phyloP scores from a whole-genome alignment of 2,888 invertebrate species.

The Mythimna loreyi region DNA sequence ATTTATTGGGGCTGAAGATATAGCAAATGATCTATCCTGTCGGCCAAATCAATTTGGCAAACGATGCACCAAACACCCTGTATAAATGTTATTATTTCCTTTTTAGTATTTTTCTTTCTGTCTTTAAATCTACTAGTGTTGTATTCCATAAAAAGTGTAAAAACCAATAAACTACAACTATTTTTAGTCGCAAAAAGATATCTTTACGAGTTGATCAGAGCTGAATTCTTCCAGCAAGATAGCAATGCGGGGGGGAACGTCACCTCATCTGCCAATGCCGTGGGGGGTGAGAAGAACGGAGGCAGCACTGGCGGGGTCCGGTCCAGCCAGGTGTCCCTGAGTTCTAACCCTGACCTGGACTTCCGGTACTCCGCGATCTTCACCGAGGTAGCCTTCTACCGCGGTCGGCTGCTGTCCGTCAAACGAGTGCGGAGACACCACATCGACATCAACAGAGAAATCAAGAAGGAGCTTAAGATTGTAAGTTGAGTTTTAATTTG shows the following conservation, averaged over 20 bases:
- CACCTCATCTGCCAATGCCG: slow-evolving; percentile 95
- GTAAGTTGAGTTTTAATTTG: slow-evolving; percentile 85
- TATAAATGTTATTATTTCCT: too few species aligned
- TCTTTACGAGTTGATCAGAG: slow-evolving; percentile 85
- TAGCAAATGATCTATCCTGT: too few species aligned
- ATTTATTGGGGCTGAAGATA: too few species aligned
- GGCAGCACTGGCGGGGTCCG: slow-evolving; percentile 90
- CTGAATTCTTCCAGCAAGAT: slow-evolving; percentile 90
- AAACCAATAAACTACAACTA: too few species aligned
- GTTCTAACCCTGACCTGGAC: slow-evolving; percentile 97
- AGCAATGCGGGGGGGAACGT: slow-evolving; percentile 93
- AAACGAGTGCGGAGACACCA: slow-evolving; percentile 96
- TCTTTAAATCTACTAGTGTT: too few species aligned
- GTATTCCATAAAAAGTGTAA: too few species aligned
- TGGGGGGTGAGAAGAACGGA: slow-evolving; percentile 84
- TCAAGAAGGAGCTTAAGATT: slow-evolving; percentile 98
- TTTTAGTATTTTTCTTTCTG: too few species aligned
- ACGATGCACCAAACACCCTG: too few species aligned
- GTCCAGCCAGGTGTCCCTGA: slow-evolving; percentile 97
- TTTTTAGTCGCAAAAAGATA: not conserved
- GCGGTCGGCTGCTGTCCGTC: slow-evolving; percentile 96
- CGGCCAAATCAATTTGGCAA: too few species aligned
- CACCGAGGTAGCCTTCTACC: slow-evolving; percentile 97
- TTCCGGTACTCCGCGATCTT: slow-evolving; percentile 97
- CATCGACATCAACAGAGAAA: slow-evolving; percentile 96